These are phyloP conservation scores for Andrena marginata DNA, from an alignment of 2,888 invertebrate species.

Conservation along the genomic window DNA sequence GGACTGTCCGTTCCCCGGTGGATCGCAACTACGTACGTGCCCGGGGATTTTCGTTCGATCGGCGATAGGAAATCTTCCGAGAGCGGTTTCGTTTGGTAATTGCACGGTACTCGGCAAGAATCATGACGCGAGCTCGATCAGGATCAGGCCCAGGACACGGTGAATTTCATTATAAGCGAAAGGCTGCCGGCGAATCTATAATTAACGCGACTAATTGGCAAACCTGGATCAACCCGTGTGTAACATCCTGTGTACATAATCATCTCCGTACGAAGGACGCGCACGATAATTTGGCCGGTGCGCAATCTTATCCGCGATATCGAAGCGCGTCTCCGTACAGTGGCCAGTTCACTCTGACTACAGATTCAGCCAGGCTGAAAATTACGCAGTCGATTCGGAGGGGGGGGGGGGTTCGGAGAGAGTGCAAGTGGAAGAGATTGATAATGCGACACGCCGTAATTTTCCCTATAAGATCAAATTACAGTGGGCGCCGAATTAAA, in stretches of 20 bases:
- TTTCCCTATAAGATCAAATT: conserved; percentile 53
- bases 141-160: not conserved
- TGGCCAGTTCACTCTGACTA: conserved; percentile 48
- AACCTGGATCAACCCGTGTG: conserved; percentile 30
- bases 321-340: conserved; percentile 27
- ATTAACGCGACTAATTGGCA: conserved; percentile 53
- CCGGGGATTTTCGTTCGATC: not conserved
- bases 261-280: conserved; percentile 19
- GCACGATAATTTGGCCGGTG: conserved; percentile 35
- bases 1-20: not conserved
- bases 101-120: conserved; percentile 6
- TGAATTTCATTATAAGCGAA: conserved; percentile 35
- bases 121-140: conserved; percentile 3
- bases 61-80: not conserved
- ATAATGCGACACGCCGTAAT: conserved; percentile 46
- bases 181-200: conserved; percentile 26
- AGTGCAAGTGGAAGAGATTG: conserved; percentile 17
- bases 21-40: not conserved
- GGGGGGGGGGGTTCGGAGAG: not conserved
- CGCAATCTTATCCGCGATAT: conserved; percentile 39
- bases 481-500: conserved; percentile 54
- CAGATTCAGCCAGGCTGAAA: conserved; percentile 54
- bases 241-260: conserved; percentile 28
- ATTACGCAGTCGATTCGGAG: conserved; percentile 35
- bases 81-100: conserved; percentile 22